Conservation (phyloP, 2,888 invertebrate species). For the Ormyrus rosae region DNA sequence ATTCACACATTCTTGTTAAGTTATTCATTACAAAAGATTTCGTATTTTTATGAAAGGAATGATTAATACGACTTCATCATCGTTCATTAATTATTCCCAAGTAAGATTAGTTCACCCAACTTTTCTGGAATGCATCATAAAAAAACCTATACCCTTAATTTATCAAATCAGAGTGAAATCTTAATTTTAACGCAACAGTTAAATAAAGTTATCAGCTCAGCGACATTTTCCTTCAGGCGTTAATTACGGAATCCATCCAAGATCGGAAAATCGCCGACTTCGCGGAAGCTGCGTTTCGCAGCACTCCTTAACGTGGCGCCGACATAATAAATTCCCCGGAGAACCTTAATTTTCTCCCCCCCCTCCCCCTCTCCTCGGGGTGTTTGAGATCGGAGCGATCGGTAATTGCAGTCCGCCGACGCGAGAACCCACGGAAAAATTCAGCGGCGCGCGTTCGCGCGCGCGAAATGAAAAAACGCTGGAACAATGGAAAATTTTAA, state of each 20-base stretch:
- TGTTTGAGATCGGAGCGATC: background rate
- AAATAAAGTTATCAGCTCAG: background rate
- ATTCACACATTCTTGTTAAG: no score
- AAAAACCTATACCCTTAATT: no score
- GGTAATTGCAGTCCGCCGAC: background rate
- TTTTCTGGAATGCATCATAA: no score
- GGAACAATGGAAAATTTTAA: slow-evolving; percentile 43
- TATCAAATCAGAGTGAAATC: no score
- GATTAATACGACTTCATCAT: no score
- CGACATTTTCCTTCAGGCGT: slow-evolving; percentile 2
- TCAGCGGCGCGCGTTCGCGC: background rate
- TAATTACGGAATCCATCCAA: background rate
- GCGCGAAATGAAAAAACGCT: background rate
- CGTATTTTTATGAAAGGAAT: no score
- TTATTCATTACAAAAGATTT: no score
- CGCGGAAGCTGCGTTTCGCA: slow-evolving; percentile 5
- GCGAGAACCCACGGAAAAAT: background rate
- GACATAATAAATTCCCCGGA: background rate
- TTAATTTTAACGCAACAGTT: background rate
- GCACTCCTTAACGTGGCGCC: background rate
- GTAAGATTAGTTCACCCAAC: no score
- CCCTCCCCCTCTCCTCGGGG: no score
- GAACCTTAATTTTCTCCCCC: background rate
- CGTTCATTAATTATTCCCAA: no score
- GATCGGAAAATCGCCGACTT: slow-evolving; percentile 7